Conservation (phyloP, 2,888 invertebrate species). For the Philopedon plagiatum region DNA sequence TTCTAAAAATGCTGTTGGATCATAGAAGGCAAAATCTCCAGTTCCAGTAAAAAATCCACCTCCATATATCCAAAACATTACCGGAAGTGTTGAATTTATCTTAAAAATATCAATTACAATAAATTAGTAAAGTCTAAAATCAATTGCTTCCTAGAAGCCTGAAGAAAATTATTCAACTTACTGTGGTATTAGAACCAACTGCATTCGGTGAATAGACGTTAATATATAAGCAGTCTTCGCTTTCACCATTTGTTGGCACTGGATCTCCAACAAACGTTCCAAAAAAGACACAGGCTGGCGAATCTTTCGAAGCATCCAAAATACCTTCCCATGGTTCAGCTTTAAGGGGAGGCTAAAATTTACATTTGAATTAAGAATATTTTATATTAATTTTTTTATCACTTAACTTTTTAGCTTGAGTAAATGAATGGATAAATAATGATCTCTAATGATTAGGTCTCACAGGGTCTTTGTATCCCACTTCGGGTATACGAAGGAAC, state of each 20-base stretch:
- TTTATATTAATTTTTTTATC: too few relatives aligned
- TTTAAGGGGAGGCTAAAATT: constrained; percentile 52
- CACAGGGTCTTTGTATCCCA: too few relatives aligned
- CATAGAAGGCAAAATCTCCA: constrained; percentile 56
- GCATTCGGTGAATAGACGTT: constrained; percentile 52
- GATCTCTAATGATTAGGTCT: too few relatives aligned
- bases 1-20: constrained; percentile 64
- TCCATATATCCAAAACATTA: constrained; percentile 66
- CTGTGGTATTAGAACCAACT: constrained; percentile 4
- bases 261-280: constrained; percentile 40
- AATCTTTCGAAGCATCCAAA: constrained; percentile 49
- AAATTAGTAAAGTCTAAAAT: too few relatives aligned
- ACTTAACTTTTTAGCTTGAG: too few relatives aligned
- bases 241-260: constrained; percentile 47
- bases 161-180: not conserved
- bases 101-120: not conserved
- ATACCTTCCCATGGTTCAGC: constrained; percentile 49
- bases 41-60: constrained; percentile 65
- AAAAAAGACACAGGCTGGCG: constrained; percentile 47
- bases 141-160: too few relatives aligned
- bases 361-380: too few relatives aligned
- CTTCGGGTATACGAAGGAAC: too few relatives aligned
- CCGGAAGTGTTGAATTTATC: constrained; percentile 58
- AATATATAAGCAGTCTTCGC: constrained; percentile 54
- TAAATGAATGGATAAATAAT: too few relatives aligned